Evolutionary conservation across 1,140 invertebrate genomes (phyloP).

Genomic region (Radopholus similis): DNA sequence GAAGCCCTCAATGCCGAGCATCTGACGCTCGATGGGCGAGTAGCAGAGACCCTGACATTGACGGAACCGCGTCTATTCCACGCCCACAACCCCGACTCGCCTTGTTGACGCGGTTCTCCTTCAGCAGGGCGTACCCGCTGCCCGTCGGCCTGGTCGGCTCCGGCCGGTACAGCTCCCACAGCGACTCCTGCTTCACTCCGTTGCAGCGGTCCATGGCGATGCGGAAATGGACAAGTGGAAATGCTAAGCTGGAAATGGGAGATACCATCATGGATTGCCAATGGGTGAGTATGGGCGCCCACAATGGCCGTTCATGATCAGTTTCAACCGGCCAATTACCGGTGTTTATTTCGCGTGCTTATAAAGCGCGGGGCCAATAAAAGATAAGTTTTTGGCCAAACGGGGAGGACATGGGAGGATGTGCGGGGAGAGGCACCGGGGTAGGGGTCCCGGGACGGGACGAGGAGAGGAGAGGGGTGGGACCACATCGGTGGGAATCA

Average conservation of each 20-base stretch:
- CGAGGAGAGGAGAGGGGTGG: background rate
- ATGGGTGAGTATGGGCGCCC: background rate
- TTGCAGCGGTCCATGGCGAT: background rate
- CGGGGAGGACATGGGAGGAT: no score
- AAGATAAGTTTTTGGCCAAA: background rate
- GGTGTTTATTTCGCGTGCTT: background rate
- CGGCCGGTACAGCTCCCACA: conserved; percentile 5
- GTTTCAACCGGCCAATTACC: background rate
- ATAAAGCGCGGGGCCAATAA: background rate
- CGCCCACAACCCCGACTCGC: background rate
- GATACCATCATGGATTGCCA: background rate
- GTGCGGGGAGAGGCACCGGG: no score
- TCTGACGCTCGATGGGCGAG: conserved; percentile 80
- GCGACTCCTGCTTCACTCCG: background rate
- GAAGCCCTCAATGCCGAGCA: conserved; percentile 84
- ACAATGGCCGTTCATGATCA: background rate
- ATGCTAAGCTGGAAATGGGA: background rate
- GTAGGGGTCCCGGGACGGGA: no score
- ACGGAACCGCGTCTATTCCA: background rate
- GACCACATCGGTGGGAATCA: no score
- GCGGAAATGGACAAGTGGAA: background rate
- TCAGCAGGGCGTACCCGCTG: background rate
- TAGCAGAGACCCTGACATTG: conserved; percentile 78
- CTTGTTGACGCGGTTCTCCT: conserved; percentile 4
- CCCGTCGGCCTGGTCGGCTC: background rate